Evolutionary conservation across 2,888 invertebrate genomes (phyloP), one percentile per base, ranked within the genome.

Genomic region (Dastarcus helophoroides): DNA sequence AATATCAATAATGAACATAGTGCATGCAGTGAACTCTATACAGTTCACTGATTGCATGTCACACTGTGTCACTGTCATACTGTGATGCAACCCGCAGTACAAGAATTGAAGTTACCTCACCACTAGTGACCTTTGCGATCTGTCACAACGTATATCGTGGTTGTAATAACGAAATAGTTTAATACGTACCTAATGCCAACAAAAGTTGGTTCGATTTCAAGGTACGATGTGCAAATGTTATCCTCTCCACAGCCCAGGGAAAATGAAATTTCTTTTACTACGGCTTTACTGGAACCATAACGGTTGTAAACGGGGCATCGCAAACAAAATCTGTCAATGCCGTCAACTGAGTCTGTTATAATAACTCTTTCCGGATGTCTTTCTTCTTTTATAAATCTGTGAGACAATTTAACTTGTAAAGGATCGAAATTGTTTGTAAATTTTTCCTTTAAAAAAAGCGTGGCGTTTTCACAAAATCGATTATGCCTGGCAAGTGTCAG

Each of bases 191-290:
- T 34, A 2, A 26, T 54, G 28, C 30, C 35, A 32, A 42, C 34
- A n/a, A 53, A 48, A 11, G 21, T 32, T 1, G 45, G 29, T 13
- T 46, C 30, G 9, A 55, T 29, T 15, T 41, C 35, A n/a, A 55
- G 38, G 14, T 42, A 36, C 2, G 55, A 42, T 1, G 33, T 29
- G 35, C 60, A 60, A 16, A 51, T 31, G 22, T 52, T 45, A 30
- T 54, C 53, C 11, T 35, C 31, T 3, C 53, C 54, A 33, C 60
- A 60, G 15, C 50, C 51, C 8, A 54, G 38, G 7, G 44, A 39
- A 35, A 56, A 58, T 1, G 54, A 46, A 16, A 62, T 37, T 5
- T 39, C 40, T 11, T 52, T 26, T 3, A 38, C 27, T 13, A 44
- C 42, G n/a, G 44, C 39, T 5, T 35, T 36, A 13, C 43, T 46